A percentile compares a stretch with the other conserved stretches of the same genome.
Conservation (phyloP, 2,113 vertebrate genomes). For the Rhea americana region DNA sequence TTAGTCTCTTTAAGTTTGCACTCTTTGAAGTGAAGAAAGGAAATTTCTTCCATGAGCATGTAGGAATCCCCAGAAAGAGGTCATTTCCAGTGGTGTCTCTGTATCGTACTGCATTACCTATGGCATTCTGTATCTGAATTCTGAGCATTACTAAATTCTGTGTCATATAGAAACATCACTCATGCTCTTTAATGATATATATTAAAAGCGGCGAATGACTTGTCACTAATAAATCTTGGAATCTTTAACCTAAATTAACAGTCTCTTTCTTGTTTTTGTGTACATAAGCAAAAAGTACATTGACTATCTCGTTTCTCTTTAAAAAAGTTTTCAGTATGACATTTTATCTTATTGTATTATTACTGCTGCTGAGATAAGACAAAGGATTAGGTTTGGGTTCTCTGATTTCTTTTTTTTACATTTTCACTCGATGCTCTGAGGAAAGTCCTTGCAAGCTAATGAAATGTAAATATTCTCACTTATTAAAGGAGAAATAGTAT, state of each 20-base stretch:
- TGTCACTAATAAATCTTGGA: background rate
- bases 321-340: background rate
- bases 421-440: background rate
- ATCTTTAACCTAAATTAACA: background rate
- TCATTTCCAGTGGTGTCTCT: background rate
- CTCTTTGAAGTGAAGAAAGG: background rate
- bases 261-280: rapidly evolving
- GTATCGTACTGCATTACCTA: background rate
- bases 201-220: background rate
- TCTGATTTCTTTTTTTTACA: background rate
- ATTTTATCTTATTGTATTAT: background rate
- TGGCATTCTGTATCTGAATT: no score
- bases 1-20: no score
- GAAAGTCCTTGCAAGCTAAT: background rate
- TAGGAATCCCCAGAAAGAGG: background rate
- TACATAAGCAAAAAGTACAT: background rate
- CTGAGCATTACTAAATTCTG: background rate
- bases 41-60: background rate
- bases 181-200: background rate
- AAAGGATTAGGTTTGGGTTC: background rate
- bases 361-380: background rate
- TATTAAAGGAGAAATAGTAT: background rate
- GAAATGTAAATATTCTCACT: background rate
- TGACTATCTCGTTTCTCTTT: background rate
- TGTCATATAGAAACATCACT: background rate